Base-by-base conservation (phyloP, 2,888 invertebrate species). In the Cephus pygmeus region DNA sequence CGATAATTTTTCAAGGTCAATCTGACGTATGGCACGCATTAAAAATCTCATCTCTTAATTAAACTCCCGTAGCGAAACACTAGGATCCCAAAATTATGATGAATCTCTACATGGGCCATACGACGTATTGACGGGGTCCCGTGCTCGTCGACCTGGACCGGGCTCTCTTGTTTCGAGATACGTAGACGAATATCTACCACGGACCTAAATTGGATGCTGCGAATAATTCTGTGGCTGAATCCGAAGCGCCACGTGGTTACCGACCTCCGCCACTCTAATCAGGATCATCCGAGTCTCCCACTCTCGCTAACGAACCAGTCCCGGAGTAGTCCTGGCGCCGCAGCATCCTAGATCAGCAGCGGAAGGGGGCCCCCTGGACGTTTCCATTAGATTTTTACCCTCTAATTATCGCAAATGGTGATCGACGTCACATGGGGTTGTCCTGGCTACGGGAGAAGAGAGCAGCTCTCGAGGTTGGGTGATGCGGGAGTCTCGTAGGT, bases 241-340 rank as follows among this genome's bases (percentile, higher is more conserved):
- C 40, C 15, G 1, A 15, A 56, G 40, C 23, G 40, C 23, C 40
- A 56, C 40, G 40, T 23, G 40, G 40, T 56, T 23, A 56, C 23
- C 40, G 23, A 23, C 40, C 40, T 23, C 40, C 0, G 23, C 40
- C 40, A 56, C 40, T 56, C 31, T 33, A 69, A 35, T 73, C 69
- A 75, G 56, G 76, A 35, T 76, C 69, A 31, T 30, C 12, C 31
- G 33, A 34, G n/a, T 76, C 76, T 76, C 34, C 34, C 69, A 34
- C 35, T 76, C 31, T 73, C 76, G 33, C 23, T 73, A 78, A n/a
- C 34, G 33, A 69, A 31, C 76, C 56, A 36, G 77, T 75, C 34
- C 71, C 12, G 15, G 71, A 12, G 33, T 30, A 12, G 30, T 31
- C 71, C 40, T 56, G 40, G 23, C 23, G 23, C 40, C 40, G 23